Evolutionary conservation across 2,797 vertebrate genomes (phyloP).

Genomic region (Enteromius anoplus): DNA sequence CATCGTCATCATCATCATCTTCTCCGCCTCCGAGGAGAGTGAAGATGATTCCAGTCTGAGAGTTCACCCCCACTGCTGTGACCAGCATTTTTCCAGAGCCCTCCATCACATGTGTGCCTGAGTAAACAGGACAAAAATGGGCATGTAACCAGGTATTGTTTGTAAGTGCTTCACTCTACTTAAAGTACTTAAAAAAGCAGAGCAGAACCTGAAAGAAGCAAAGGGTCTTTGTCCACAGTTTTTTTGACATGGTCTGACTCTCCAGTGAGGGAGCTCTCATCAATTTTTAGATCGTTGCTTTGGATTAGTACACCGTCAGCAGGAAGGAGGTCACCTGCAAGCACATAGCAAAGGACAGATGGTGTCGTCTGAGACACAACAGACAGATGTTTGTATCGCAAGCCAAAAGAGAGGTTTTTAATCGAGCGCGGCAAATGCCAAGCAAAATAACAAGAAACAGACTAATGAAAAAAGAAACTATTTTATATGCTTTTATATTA

Average conservation of each 20-base stretch:
- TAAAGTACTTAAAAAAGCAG: background rate
- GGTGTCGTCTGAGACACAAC: constrained; percentile 45
- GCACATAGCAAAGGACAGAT: constrained; percentile 52
- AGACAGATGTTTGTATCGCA: constrained; percentile 40
- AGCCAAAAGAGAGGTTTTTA: constrained; percentile 46
- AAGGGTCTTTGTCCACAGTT: constrained; percentile 89
- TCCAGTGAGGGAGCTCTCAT: constrained; percentile 96
- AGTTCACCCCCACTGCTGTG: constrained; percentile 95
- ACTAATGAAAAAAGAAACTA: background rate
- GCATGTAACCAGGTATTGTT: background rate
- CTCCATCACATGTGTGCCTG: constrained; percentile 98
- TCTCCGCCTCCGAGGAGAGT: constrained; percentile 90
- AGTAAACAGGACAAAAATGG: background rate
- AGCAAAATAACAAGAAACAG: background rate
- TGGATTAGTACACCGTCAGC: constrained; percentile 93
- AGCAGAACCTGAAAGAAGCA: constrained; percentile 91
- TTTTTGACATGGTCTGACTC: constrained; percentile 98
- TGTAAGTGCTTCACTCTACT: background rate
- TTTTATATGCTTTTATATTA: background rate
- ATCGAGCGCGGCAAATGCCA: background rate
- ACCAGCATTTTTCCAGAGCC: constrained; percentile 94
- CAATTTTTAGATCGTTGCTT: constrained; percentile 95
- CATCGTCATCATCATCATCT: constrained; percentile 83
- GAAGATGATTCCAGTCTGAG: constrained; percentile 97
- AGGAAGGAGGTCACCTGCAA: constrained; percentile 94